Base-by-base conservation (phyloP, 2,113 vertebrate species). In the Cranoglanis bouderius region DNA sequence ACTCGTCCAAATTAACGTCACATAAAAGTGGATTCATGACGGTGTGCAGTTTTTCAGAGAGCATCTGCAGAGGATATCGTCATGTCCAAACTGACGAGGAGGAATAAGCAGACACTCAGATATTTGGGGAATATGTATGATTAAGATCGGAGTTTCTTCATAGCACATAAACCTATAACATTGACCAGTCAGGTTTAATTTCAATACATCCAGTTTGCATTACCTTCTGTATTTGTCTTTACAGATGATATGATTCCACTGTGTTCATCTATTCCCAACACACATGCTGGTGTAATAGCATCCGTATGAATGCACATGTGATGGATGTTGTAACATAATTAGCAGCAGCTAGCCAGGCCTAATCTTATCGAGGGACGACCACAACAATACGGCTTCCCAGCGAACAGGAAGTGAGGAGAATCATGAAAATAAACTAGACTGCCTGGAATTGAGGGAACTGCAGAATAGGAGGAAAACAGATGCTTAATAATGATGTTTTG, bases 281-380 rank as follows among this genome's bases (percentile, higher is more conserved):
- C 53, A 91, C 84, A 90, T 89, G 93, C 93, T 92, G 89, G 86
- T 88, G 81, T 93, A 91, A 95, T 93, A 88, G 84, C 88, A 94
- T 95, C 94, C 92, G 85, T 84, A 81, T 92, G 90, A 82, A 81
- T 92, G 91, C 83, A 90, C 38, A 51, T 89, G 90, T 92, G 92
- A 90, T 63, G 87, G 90, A 92, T 89, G 70, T 89, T 88, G 90
- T 93, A 94, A 95, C 78, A 4, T 90, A 88, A 94, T 95, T 94
- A 94, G 89, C 35, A 72, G 89, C 85, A 90, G 92, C 87, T 91
- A 92, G 84, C 88, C 92, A 92, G 92, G 91, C 40, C 77, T 93
- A 92, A 95, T 93, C 88, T 91, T 89, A 94, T 94, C 92, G 80
- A 84, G 63, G 81, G 88, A 89, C 82, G 51, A 78, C 89, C 84